phyloP scores from a whole-genome alignment of 2,888 invertebrate species.

The Alsophila aescularia region DNA sequence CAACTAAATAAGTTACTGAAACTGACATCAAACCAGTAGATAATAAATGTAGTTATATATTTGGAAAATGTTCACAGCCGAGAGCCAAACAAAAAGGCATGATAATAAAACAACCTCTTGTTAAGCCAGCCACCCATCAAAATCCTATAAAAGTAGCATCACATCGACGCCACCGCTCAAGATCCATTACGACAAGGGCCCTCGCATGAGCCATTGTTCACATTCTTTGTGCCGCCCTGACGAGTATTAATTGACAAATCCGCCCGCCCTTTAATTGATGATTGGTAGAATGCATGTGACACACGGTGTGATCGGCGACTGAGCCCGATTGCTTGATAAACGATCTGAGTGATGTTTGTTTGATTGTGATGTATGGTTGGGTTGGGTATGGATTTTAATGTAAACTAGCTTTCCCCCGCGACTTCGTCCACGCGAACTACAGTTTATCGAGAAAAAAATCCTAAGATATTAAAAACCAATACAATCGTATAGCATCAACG shows the following conservation, averaged over 20 bases:
- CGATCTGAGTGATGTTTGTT: conserved; percentile 31
- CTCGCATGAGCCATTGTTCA: conserved; percentile 59
- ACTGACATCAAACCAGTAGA: too few relatives aligned
- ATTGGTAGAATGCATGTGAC: conserved; percentile 45
- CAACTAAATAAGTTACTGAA: too few relatives aligned
- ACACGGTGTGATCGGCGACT: conserved; percentile 26
- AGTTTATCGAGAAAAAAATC: too few relatives aligned
- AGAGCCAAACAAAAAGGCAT: too few relatives aligned
- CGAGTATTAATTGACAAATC: conserved; percentile 69
- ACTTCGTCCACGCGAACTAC: too few relatives aligned
- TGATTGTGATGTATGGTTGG: conserved; percentile 28
- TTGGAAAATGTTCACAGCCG: too few relatives aligned
- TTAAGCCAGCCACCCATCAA: conserved; percentile 13
- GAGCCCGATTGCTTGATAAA: conserved; percentile 44
- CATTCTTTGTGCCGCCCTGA: conserved; percentile 56
- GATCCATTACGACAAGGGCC: conserved; percentile 63
- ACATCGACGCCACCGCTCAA: conserved; percentile 39
- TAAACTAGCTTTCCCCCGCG: too few relatives aligned
- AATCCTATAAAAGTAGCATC: conserved; percentile 22
- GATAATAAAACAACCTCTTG: conserved; percentile 7
- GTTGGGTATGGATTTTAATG: background rate
- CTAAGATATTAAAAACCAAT: too few relatives aligned
- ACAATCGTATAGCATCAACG: too few relatives aligned
- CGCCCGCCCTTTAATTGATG: conserved; percentile 52
- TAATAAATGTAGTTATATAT: too few relatives aligned